phyloP scores from a whole-genome alignment of 1,140 invertebrate species.

The Nautilus pompilius region DNA sequence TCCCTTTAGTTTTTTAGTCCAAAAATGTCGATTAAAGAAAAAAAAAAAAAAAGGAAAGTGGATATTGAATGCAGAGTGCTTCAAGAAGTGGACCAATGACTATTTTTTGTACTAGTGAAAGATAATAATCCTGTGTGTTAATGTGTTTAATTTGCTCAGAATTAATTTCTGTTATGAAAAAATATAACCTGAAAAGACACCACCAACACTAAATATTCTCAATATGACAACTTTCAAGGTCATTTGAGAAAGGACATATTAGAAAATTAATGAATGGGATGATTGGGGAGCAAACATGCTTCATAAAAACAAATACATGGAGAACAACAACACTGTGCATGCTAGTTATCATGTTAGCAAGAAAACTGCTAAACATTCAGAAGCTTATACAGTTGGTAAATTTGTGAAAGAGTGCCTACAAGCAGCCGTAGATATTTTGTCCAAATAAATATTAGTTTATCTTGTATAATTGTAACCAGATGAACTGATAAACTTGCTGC shows the following conservation, averaged over 20 bases:
- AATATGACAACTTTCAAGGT: background rate
- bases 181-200: background rate
- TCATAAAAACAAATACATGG: background rate
- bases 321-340: background rate
- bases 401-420: background rate
- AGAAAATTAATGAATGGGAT: background rate
- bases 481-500: background rate
- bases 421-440: background rate
- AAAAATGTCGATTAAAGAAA: background rate
- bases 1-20: too few relatives aligned
- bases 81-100: background rate
- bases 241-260: background rate
- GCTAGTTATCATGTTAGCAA: background rate
- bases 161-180: background rate
- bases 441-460: background rate
- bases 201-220: background rate
- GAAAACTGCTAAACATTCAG: background rate
- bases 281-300: background rate
- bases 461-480: background rate
- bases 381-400: background rate
- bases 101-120: background rate
- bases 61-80: background rate
- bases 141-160: background rate
- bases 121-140: too few relatives aligned
- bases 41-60: background rate